Conservation (phyloP, 2,888 invertebrate species). For the Drosophila buzzatii region DNA sequence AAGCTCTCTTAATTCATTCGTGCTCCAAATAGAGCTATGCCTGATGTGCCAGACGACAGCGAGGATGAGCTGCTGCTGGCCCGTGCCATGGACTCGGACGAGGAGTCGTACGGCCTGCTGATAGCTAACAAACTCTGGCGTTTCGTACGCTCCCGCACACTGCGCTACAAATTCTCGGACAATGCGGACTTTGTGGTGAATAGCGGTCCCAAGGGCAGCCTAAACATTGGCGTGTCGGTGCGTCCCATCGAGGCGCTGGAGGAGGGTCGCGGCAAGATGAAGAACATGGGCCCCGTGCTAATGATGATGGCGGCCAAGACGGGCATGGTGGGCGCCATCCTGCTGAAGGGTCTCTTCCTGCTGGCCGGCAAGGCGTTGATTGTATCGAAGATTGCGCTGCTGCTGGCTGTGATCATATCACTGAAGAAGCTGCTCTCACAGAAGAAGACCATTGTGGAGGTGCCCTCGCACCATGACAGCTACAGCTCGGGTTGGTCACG, state of each 20-base stretch:
- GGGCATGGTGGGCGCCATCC: slow-evolving; percentile 91
- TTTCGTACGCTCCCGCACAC: slow-evolving; percentile 91
- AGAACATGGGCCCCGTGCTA: slow-evolving; percentile 90
- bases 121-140: slow-evolving; percentile 91
- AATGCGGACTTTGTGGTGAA: slow-evolving; percentile 92
- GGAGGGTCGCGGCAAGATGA: slow-evolving; percentile 90
- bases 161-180: slow-evolving; percentile 92
- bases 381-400: slow-evolving; percentile 93
- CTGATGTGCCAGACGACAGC: slow-evolving; percentile 85
- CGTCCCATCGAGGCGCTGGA: slow-evolving; percentile 87
- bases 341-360: slow-evolving; percentile 92
- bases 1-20: not conserved
- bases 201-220: slow-evolving; percentile 89
- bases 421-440: slow-evolving; percentile 91
- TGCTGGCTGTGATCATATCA: slow-evolving; percentile 92
- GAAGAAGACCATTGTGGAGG: slow-evolving; percentile 89
- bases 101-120: slow-evolving; percentile 88
- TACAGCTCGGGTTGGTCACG: slow-evolving; percentile 88
- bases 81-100: slow-evolving; percentile 86
- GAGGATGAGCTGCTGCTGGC: slow-evolving; percentile 87
- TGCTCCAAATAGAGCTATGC: slow-evolving; percentile 68
- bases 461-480: slow-evolving; percentile 88
- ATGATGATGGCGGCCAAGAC: slow-evolving; percentile 92
- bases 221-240: slow-evolving; percentile 88
- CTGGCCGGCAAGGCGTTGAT: slow-evolving; percentile 94